Conservation (phyloP, 2,797 vertebrate species). For the Phataginus tetradactyla region DNA sequence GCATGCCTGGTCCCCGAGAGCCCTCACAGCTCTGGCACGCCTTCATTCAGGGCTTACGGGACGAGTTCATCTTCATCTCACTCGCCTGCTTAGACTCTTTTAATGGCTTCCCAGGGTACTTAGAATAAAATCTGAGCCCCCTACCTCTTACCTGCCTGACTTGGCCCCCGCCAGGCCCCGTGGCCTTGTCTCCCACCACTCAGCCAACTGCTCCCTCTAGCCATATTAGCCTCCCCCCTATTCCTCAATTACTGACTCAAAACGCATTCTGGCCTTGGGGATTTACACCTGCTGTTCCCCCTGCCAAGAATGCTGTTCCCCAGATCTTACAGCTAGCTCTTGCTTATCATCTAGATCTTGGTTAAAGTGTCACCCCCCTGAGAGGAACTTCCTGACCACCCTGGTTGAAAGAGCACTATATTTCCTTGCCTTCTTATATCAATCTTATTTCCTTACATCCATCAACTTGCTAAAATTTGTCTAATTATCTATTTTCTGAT, state of each 20-base stretch:
- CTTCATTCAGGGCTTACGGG: neutral
- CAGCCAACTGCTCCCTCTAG: neutral
- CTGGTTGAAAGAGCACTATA: neutral
- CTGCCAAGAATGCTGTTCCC: neutral
- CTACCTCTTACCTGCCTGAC: neutral
- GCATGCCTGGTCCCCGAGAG: neutral
- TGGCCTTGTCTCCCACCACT: neutral
- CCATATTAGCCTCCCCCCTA: neutral
- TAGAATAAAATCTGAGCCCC: neutral
- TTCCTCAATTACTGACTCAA: neutral
- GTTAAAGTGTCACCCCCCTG: neutral
- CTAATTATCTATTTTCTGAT: neutral
- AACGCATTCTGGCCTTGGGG: neutral
- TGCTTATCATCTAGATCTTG: neutral
- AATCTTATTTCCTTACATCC: neutral
- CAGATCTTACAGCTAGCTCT: neutral
- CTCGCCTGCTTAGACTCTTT: neutral
- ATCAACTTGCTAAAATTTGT: neutral
- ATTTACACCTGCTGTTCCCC: neutral
- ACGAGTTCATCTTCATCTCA: neutral
- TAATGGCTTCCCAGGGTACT: neutral
- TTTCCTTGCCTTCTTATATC: neutral
- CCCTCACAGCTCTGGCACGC: neutral
- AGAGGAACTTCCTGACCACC: neutral
- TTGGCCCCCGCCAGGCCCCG: neutral